These are phyloP conservation scores for Toxotes jaculatrix DNA, from an alignment of 2,113 vertebrate genomes.

Conservation along the genomic window DNA sequence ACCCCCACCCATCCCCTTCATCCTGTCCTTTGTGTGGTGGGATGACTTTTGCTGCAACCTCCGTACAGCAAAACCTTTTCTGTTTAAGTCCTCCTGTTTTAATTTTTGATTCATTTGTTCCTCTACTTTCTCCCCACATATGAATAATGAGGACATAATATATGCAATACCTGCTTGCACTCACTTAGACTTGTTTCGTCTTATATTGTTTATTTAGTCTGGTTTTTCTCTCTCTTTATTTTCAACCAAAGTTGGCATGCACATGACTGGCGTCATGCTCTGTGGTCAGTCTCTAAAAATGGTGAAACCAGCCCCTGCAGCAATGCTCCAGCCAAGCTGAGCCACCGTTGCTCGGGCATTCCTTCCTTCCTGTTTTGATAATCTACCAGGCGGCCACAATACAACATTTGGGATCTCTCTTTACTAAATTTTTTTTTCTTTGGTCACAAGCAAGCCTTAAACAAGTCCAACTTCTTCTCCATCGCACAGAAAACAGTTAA, in stretches of 20 bases:
- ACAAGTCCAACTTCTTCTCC: slow-evolving; percentile 88
- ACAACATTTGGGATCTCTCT: slow-evolving; percentile 45
- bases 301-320: slow-evolving; percentile 41
- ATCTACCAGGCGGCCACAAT: slow-evolving; percentile 57
- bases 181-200: slow-evolving; percentile 88
- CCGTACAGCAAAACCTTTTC: slow-evolving; percentile 72
- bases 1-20: slow-evolving; percentile 76
- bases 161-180: slow-evolving; percentile 99
- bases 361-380: slow-evolving; percentile 43
- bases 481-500: slow-evolving; percentile 81
- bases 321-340: slow-evolving; percentile 47
- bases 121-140: slow-evolving; percentile 85
- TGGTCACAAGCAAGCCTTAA: slow-evolving; percentile 94
- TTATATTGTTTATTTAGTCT: slow-evolving; percentile 71
- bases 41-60: slow-evolving; percentile 92
- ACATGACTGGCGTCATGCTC: slow-evolving; percentile 88
- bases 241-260: slow-evolving; percentile 93
- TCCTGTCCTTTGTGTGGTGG: slow-evolving; percentile 78
- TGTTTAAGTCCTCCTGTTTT: slow-evolving; percentile 73
- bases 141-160: slow-evolving; percentile 83
- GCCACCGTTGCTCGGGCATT: slow-evolving; percentile 28
- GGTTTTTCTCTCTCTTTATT: slow-evolving; percentile 78
- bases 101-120: slow-evolving; percentile 1
- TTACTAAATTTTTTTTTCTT: slow-evolving; percentile 81
- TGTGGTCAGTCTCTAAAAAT: slow-evolving; percentile 83